Evolutionary conservation across 2,888 invertebrate species (phyloP).

Genomic region (Zygaena filipendulae): DNA sequence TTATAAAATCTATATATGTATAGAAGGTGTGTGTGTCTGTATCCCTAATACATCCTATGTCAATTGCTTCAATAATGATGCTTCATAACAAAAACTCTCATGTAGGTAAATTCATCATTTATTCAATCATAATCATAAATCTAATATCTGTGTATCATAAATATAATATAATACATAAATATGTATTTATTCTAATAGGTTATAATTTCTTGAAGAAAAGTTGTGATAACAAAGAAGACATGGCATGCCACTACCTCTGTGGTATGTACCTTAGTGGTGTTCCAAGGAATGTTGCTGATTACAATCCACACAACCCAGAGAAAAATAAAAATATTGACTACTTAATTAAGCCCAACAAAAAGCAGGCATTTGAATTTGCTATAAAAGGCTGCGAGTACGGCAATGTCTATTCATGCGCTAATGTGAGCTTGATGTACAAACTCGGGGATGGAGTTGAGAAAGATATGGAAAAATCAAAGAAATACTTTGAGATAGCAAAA

Average conservation of each 20-base stretch:
- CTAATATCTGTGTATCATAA: no score
- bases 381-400: conserved; percentile 84
- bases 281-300: conserved; percentile 63
- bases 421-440: conserved; percentile 87
- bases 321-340: conserved; percentile 58
- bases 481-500: conserved; percentile 76
- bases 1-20: no score
- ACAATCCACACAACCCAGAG: conserved; percentile 39
- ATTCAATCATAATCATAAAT: no score
- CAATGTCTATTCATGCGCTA: conserved; percentile 89
- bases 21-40: no score
- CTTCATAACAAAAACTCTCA: no score
- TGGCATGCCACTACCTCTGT: conserved; percentile 84
- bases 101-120: no score
- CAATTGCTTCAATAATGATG: no score
- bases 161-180: conserved; percentile 2
- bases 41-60: no score
- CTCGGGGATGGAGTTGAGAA: conserved; percentile 86
- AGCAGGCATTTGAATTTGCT: conserved; percentile 82
- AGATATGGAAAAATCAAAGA: conserved; percentile 75
- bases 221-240: conserved; percentile 69
- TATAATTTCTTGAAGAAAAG: conserved; percentile 69
- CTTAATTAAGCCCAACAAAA: conserved; percentile 73
- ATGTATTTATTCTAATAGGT: conserved; percentile 36
- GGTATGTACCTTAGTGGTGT: conserved; percentile 83